Evolutionary conservation across 1,140 invertebrate genomes (phyloP).

Genomic region (Grapholita molesta): DNA sequence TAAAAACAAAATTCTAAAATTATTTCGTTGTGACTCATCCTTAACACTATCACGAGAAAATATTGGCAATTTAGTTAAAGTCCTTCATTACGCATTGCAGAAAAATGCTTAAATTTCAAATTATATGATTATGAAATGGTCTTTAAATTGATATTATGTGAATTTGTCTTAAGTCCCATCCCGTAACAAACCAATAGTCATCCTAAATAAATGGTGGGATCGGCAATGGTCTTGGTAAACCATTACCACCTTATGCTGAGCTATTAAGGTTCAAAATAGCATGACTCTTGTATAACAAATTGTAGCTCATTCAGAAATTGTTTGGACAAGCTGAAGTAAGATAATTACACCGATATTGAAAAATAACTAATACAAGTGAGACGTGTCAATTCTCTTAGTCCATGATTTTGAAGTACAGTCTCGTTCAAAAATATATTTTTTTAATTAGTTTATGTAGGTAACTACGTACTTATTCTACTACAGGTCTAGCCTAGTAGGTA

Average conservation of each 20-base stretch:
- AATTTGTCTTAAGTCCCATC: neutral
- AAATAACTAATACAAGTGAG: slow-evolving; percentile 31
- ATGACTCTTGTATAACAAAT: neutral
- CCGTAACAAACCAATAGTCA: slow-evolving; percentile 5
- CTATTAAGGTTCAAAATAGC: neutral
- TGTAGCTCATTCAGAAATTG: slow-evolving; percentile 22
- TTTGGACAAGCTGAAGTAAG: slow-evolving; percentile 29
- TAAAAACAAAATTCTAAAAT: too few species aligned
- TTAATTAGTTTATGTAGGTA: too few species aligned
- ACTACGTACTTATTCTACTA: too few species aligned
- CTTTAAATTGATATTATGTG: neutral
- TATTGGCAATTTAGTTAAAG: too few species aligned
- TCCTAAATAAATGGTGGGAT: slow-evolving; percentile 8
- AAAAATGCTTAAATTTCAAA: too few species aligned
- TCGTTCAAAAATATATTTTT: too few species aligned
- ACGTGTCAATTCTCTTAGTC: slow-evolving; percentile 26
- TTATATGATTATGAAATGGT: too few species aligned
- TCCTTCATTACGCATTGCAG: too few species aligned
- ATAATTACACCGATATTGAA: slow-evolving; percentile 30
- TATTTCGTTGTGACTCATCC: too few species aligned
- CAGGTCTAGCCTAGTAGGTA: too few species aligned
- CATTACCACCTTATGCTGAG: neutral
- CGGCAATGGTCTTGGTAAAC: neutral
- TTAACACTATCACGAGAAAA: too few species aligned
- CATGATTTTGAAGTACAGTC: slow-evolving; percentile 23